These are phyloP conservation scores for Bettongia penicillata DNA, from an alignment of 2,113 vertebrate genomes.

Conservation along the genomic window DNA sequence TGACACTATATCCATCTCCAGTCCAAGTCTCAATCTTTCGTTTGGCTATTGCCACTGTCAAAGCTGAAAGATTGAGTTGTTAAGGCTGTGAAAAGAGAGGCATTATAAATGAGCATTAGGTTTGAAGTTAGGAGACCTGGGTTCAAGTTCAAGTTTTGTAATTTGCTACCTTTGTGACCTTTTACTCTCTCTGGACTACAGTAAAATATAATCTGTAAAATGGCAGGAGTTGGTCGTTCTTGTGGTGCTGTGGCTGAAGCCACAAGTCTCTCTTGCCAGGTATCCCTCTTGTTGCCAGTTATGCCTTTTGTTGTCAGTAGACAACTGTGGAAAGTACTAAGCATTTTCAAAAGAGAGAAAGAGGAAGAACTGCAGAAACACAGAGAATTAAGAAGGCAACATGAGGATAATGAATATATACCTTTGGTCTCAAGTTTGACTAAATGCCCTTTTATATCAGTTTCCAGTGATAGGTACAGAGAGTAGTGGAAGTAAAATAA, in stretches of 20 bases:
- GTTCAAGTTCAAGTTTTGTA: background rate
- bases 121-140: background rate
- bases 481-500: background rate
- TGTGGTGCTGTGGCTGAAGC: background rate
- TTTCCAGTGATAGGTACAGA: background rate
- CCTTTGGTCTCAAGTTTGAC: background rate
- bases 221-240: background rate
- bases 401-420: background rate
- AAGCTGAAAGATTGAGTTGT: background rate
- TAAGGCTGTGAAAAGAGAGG: background rate
- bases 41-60: background rate
- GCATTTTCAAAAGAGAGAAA: background rate
- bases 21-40: constrained; percentile 7
- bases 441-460: background rate
- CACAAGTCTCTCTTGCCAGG: background rate
- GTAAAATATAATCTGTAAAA: background rate
- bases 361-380: background rate
- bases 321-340: background rate
- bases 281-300: background rate
- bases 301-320: background rate
- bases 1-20: background rate
- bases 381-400: background rate
- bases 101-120: background rate
- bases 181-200: background rate
- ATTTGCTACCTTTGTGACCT: background rate